Conservation (phyloP, 2,797 vertebrate genomes). For the Chelmon rostratus region DNA sequence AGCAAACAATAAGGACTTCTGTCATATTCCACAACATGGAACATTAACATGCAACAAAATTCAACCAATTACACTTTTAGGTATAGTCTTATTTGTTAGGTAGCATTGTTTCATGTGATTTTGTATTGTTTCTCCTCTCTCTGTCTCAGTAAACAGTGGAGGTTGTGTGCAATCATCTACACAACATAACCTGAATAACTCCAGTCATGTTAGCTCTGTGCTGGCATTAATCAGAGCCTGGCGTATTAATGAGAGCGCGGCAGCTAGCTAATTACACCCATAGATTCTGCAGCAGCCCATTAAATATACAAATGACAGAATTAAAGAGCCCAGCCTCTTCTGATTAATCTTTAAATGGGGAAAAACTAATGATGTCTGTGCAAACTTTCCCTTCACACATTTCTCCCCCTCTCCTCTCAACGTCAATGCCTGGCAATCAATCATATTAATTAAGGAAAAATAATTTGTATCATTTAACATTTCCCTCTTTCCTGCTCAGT, state of each 20-base stretch:
- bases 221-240: conserved; percentile 99
- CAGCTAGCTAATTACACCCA: conserved; percentile 99
- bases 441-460: conserved; percentile 95
- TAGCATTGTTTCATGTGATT: conserved; percentile 64
- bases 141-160: conserved; percentile 91
- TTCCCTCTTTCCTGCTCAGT: conserved; percentile 84
- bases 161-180: conserved; percentile 99
- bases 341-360: conserved; percentile 99
- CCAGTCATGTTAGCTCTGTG: conserved; percentile 99
- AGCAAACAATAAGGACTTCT: conserved; percentile 13
- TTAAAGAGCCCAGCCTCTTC: conserved; percentile 99
- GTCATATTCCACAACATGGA: conserved; percentile 70
- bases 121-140: conserved; percentile 72
- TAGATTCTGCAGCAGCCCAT: conserved; percentile 99
- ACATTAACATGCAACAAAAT: conserved; percentile 68
- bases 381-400: conserved; percentile 99
- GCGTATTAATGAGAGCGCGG: conserved; percentile 99
- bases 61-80: conserved; percentile 48
- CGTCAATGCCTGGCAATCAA: conserved; percentile 96
- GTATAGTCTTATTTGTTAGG: conserved; percentile 56
- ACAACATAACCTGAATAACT: conserved; percentile 99
- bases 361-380: conserved; percentile 99
- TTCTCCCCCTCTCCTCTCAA: conserved; percentile 95
- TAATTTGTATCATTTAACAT: conserved; percentile 88
- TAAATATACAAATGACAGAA: conserved; percentile 99